phyloP scores from a whole-genome alignment of 2,888 invertebrate genomes.

The Gastrophysa polygoni region DNA sequence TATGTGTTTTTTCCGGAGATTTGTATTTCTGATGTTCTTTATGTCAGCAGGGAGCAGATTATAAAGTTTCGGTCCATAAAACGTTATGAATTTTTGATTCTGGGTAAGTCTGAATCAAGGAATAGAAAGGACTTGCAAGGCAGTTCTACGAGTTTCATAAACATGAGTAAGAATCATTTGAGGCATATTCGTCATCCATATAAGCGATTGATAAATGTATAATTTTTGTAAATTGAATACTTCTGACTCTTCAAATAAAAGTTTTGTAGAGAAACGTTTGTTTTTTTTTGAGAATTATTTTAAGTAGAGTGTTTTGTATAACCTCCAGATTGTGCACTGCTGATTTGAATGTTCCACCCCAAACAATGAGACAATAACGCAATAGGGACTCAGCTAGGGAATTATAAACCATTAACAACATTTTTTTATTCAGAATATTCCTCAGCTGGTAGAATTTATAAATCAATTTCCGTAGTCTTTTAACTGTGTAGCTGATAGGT shows the following conservation, averaged over 20 bases:
- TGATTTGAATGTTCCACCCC: slow-evolving; percentile 6
- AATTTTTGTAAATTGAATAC: not conserved
- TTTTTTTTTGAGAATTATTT: slow-evolving; percentile 8
- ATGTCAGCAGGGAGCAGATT: not conserved
- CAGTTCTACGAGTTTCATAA: not conserved
- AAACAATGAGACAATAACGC: slow-evolving; percentile 4
- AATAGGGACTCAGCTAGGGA: not conserved
- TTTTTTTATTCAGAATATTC: not conserved
- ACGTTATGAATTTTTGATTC: not conserved
- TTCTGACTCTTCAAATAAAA: not conserved
- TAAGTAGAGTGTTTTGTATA: slow-evolving; percentile 4
- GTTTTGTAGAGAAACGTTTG: not conserved
- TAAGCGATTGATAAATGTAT: not conserved
- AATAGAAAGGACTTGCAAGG: not conserved
- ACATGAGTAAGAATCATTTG: not conserved
- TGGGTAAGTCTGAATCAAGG: slow-evolving; percentile 1
- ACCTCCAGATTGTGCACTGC: slow-evolving; percentile 8
- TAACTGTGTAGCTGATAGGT: not conserved
- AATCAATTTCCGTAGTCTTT: not conserved
- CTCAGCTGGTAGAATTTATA: not conserved
- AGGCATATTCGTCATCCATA: not conserved
- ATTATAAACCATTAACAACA: slow-evolving; percentile 6
- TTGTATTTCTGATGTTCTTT: not conserved
- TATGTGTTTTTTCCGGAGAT: not conserved
- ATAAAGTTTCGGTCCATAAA: not conserved